Percentiles rank a stretch among this genome's conserved stretches.
Conservation (phyloP, 2,797 vertebrate genomes). For the Propithecus deckenii region DNA sequence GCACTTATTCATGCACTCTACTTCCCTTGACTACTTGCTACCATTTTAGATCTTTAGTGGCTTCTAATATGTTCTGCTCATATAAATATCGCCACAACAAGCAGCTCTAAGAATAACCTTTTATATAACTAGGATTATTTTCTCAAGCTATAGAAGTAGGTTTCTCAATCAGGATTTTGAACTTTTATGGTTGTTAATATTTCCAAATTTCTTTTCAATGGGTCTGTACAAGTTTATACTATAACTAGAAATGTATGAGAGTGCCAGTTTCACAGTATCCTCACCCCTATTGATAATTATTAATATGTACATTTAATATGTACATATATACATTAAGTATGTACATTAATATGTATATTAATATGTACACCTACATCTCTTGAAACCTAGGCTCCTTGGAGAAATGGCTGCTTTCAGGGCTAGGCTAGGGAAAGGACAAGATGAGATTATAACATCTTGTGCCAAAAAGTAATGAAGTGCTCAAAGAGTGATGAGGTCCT, state of each 20-base stretch:
- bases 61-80: not conserved
- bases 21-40: not conserved
- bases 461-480: not conserved
- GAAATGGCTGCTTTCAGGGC: not conserved
- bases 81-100: not conserved
- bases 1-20: not conserved
- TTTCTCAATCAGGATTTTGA: not conserved
- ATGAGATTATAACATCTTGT: not conserved
- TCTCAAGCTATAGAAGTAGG: not conserved
- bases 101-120: not conserved
- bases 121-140: not conserved
- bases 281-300: not conserved
- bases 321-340: too few relatives aligned
- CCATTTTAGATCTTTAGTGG: not conserved
- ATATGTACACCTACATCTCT: not conserved
- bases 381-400: not conserved
- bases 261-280: not conserved
- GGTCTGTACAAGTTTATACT: not conserved
- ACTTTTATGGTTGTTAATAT: not conserved
- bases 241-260: accelerated
- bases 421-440: not conserved
- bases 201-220: not conserved
- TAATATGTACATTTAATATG: not conserved
- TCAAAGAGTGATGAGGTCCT: not conserved
- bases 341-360: not conserved